phyloP scores from a whole-genome alignment of 2,888 invertebrate genomes.

The Phengaris alcon region DNA sequence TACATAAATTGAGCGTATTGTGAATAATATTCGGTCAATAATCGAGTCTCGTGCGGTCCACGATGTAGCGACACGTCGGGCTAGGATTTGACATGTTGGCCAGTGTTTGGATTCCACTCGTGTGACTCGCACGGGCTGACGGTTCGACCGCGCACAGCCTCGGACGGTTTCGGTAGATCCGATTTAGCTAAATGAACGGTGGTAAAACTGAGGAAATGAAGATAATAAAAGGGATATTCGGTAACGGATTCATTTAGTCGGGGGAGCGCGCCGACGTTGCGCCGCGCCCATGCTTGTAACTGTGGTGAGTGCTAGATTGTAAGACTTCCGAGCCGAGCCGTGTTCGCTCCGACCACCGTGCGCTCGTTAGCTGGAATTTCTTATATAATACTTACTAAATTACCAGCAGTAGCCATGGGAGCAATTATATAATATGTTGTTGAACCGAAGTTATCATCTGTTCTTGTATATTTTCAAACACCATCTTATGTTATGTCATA shows the following conservation, averaged over 20 bases:
- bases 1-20: slow-evolving; percentile 47
- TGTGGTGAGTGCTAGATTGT: slow-evolving; percentile 75
- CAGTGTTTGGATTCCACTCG: slow-evolving; percentile 73
- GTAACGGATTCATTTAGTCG: slow-evolving; percentile 70
- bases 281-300: slow-evolving; percentile 77
- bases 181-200: slow-evolving; percentile 58
- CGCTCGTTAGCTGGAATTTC: slow-evolving; percentile 39
- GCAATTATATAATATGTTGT: slow-evolving; percentile 22
- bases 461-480: slow-evolving; percentile 18
- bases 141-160: slow-evolving; percentile 60
- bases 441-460: not conserved
- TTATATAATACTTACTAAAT: slow-evolving; percentile 14
- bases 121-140: slow-evolving; percentile 64
- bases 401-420: not conserved
- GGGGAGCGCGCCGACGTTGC: slow-evolving; percentile 67
- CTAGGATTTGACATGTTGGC: slow-evolving; percentile 52
- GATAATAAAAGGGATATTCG: slow-evolving; percentile 59
- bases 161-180: slow-evolving; percentile 54
- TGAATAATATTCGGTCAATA: slow-evolving; percentile 38
- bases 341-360: slow-evolving; percentile 49
- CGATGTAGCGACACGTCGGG: slow-evolving; percentile 37
- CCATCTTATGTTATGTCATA: slow-evolving; percentile 3
- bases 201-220: slow-evolving; percentile 59
- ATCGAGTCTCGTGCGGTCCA: slow-evolving; percentile 32
- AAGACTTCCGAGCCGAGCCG: slow-evolving; percentile 71